Percentiles rank a stretch among this genome's conserved stretches.
These are phyloP conservation scores for Drosophila nikananu DNA, from an alignment of 1,140 invertebrate species.

Conservation along the genomic window DNA sequence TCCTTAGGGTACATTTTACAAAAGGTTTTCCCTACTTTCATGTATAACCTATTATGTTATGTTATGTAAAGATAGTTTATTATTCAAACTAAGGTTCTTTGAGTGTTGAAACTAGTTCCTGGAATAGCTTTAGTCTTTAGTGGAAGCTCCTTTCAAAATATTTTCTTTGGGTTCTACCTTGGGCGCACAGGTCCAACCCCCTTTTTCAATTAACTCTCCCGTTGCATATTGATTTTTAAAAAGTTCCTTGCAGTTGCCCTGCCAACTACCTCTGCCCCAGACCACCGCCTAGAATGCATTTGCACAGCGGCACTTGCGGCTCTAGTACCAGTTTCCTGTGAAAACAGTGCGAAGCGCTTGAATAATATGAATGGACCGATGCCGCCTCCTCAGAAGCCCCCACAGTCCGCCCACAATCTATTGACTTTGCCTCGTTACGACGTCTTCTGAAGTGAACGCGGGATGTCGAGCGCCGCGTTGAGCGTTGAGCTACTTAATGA, in stretches of 20 bases:
- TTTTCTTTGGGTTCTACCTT: slow-evolving; percentile 5
- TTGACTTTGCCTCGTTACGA: slow-evolving; percentile 44
- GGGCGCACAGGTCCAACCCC: neutral
- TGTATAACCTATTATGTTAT: neutral
- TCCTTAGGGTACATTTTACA: too few species aligned
- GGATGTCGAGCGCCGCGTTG: slow-evolving; percentile 10
- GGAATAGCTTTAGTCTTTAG: neutral
- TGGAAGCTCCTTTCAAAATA: neutral
- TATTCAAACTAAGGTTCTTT: neutral
- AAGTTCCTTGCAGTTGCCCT: slow-evolving; percentile 12
- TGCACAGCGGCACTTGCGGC: slow-evolving; percentile 13
- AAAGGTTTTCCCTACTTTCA: neutral
- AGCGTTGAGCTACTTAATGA: slow-evolving; percentile 74
- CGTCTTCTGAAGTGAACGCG: slow-evolving; percentile 46
- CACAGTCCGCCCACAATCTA: slow-evolving; percentile 5
- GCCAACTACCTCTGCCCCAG: slow-evolving; percentile 11
- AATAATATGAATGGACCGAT: slow-evolving; percentile 31
- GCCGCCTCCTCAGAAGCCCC: slow-evolving; percentile 11
- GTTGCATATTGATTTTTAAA: slow-evolving; percentile 33
- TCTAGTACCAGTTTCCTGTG: slow-evolving; percentile 9
- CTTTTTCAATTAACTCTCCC: slow-evolving; percentile 19
- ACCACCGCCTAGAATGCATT: slow-evolving; percentile 13
- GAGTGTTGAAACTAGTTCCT: neutral
- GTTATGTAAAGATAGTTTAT: neutral
- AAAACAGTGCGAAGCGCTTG: slow-evolving; percentile 26